A percentile compares a stretch with the other conserved stretches of the same genome.
These are phyloP conservation scores for Megaceryle torquata DNA, from an alignment of 2,113 vertebrate species.

Conservation along the genomic window DNA sequence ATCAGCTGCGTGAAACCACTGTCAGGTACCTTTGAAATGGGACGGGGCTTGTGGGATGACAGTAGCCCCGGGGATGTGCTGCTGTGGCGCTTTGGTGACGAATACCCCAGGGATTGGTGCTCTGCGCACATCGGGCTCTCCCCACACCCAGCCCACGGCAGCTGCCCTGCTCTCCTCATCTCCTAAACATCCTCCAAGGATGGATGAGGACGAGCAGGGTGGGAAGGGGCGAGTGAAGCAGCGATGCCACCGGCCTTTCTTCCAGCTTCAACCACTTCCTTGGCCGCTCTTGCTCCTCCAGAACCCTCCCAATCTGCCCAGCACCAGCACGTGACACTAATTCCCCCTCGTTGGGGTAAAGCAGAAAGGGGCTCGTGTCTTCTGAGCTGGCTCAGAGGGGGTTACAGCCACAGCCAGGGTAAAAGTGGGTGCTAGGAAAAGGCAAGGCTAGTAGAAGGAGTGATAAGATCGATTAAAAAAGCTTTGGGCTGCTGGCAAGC, in stretches of 20 bases:
- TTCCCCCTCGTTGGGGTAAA: fast-evolving
- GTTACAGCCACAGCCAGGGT: neutral
- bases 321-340: neutral
- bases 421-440: neutral
- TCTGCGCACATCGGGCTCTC: neutral
- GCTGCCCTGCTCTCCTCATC: neutral
- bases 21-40: fast-evolving
- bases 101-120: neutral
- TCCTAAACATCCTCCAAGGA: neutral
- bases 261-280: neutral
- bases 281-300: neutral
- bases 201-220: neutral
- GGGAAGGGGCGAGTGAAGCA: neutral
- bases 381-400: neutral
- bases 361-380: neutral
- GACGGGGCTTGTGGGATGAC: neutral
- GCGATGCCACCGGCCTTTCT: neutral
- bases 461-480: neutral
- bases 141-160: neutral
- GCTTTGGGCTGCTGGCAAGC: constrained; percentile 4
- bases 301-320: neutral
- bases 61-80: fast-evolving
- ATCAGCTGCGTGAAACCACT: fast-evolving
- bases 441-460: neutral
- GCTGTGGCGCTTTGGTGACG: fast-evolving